Conservation (phyloP, 2,797 vertebrate genomes). For the Sciurus vulgaris region DNA sequence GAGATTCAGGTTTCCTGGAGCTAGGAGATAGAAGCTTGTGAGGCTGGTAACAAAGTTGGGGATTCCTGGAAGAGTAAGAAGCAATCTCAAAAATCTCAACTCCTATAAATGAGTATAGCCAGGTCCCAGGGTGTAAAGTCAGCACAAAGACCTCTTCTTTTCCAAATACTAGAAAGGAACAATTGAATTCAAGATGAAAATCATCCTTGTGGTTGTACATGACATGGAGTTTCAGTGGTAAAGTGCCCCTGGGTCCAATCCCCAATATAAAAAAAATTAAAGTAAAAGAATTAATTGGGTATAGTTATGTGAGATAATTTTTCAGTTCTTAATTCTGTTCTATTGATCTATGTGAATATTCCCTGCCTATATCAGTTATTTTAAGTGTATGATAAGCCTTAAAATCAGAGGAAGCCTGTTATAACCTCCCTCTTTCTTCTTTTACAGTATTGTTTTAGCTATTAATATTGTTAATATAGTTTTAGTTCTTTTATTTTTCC, state of each 20-base stretch:
- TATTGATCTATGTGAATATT: neutral
- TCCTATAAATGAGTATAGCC: neutral
- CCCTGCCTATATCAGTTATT: too few species aligned
- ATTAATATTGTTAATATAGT: neutral
- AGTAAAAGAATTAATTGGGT: too few species aligned
- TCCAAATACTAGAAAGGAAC: neutral
- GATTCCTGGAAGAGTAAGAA: neutral
- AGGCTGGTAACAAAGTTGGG: neutral
- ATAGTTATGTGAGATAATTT: neutral
- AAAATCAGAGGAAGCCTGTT: neutral
- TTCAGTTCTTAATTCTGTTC: neutral
- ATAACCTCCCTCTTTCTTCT: neutral
- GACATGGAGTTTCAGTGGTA: too few species aligned
- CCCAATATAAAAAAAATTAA: too few species aligned
- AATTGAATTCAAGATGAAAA: neutral
- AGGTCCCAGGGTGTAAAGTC: neutral
- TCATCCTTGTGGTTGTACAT: too few species aligned
- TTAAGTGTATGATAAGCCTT: neutral
- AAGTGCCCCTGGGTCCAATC: too few species aligned
- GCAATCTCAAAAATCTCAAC: neutral
- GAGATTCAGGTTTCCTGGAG: neutral
- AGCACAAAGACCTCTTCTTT: neutral
- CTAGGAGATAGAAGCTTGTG: neutral
- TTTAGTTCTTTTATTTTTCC: neutral
- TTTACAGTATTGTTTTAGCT: slow-evolving; percentile 30